Evolutionary conservation across 2,113 vertebrate genomes (phyloP).

Genomic region (Dicerorhinus sumatrensis): DNA sequence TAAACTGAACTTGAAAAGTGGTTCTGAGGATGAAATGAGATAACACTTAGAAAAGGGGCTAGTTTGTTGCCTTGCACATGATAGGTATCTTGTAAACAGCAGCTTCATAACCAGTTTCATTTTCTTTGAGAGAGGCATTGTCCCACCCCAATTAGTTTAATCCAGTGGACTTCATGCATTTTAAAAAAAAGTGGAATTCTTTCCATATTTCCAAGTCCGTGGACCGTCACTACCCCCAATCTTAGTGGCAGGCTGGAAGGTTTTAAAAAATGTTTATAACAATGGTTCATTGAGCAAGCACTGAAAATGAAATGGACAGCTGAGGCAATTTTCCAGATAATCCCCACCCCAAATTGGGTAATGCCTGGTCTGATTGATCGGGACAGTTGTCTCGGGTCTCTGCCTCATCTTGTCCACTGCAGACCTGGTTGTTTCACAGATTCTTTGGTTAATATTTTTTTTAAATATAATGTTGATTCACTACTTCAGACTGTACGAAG

Average conservation of each 20-base stretch:
- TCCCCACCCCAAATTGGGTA: constrained; percentile 50
- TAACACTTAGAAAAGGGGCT: not conserved
- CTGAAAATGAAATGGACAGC: constrained; percentile 64
- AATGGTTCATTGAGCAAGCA: constrained; percentile 69
- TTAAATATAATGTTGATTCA: not conserved
- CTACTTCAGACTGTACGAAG: not conserved
- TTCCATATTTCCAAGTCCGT: constrained; percentile 42
- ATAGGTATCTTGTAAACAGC: not conserved
- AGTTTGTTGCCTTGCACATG: not conserved
- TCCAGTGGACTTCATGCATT: not conserved
- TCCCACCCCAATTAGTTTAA: constrained; percentile 52
- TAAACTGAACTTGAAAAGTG: not conserved
- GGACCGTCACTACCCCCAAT: not conserved
- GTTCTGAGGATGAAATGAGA: not conserved
- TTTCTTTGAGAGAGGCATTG: constrained; percentile 47
- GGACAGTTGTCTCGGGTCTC: constrained; percentile 28
- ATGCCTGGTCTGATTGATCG: constrained; percentile 47
- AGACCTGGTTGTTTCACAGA: not conserved
- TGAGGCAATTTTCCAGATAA: constrained; percentile 69
- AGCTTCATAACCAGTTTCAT: not conserved
- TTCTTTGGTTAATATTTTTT: not conserved
- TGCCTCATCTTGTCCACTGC: constrained; percentile 30
- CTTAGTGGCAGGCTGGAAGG: not conserved
- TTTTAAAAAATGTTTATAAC: constrained; percentile 34
- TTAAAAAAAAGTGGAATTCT: not conserved